Percentiles rank a stretch among this genome's conserved stretches.
These are phyloP conservation scores for Ophion costatus DNA, from an alignment of 2,888 invertebrate species.

Conservation along the genomic window DNA sequence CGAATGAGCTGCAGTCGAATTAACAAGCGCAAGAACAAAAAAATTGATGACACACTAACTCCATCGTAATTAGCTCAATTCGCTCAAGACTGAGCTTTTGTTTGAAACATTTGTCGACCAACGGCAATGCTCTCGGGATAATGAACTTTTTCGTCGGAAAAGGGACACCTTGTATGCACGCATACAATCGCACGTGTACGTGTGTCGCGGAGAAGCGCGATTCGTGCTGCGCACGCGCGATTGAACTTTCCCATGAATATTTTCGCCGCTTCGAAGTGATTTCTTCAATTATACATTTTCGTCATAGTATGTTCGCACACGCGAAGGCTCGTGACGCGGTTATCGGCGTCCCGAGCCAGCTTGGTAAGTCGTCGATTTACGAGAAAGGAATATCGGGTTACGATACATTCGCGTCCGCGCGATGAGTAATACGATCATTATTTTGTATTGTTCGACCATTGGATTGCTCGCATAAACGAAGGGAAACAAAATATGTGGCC, in stretches of 20 bases:
- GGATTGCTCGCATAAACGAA: constrained; percentile 25
- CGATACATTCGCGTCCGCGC: constrained; percentile 21
- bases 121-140: background rate
- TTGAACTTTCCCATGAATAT: constrained; percentile 54
- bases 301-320: constrained; percentile 18
- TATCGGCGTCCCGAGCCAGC: background rate
- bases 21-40: background rate
- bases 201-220: background rate
- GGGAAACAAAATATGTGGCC: background rate
- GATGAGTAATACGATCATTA: constrained; percentile 30
- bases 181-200: background rate
- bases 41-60: background rate
- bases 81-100: background rate
- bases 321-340: constrained; percentile 37
- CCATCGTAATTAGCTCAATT: background rate
- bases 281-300: constrained; percentile 54
- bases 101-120: background rate
- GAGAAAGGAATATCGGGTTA: constrained; percentile 50
- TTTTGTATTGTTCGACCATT: constrained; percentile 55
- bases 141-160: background rate
- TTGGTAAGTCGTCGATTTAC: background rate
- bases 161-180: background rate
- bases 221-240: constrained; percentile 48
- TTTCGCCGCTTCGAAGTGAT: constrained; percentile 44
- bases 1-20: background rate